Evolutionary conservation across 1,140 invertebrate genomes (phyloP), one percentile per base, ranked within the genome.

Genomic region (Trachymyrmex cornetzi): DNA sequence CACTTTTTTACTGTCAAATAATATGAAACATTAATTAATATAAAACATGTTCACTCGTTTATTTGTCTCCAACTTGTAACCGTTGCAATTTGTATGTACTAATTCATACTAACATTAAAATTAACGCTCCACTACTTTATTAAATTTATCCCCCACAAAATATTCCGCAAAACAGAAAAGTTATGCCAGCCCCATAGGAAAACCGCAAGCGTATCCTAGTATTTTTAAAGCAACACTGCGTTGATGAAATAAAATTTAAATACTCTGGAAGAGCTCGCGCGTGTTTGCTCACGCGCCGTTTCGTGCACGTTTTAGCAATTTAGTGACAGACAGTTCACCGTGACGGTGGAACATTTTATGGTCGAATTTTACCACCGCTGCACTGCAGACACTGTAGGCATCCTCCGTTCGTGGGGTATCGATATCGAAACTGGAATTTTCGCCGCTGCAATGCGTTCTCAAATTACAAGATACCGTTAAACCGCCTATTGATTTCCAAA

Each of bases 231-330:
- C 55, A 81, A 81, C 34, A 53, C 2, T 22, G 34, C 34, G 79
- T 80, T 81, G 34, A 55, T 59, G 50, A 53, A 81, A 81, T 81
- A 81, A 81, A 81, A 71, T 81, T 81, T 81, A 81, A 81, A 81
- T 71, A 57, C 11, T 9, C 50, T 19, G 79, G 66, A 81, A 81
- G 16, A 44, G 77, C 44, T 19, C 64, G 64, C 27, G 22, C 19
- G 34, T 81, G 66, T 81, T 81, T 71, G 79, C 79, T 57, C 48
- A 30, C 57, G 79, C 53, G 77, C 77, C 30, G 66, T 57, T 57
- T 67, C 50, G 50, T 71, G 50, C 66, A 71, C 48, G 66, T 81
- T 81, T 19, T 44, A 59, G 66, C 79, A 81, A 81, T 81, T 81
- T 81, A 71, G 22, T 7, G 66, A 81, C 30, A 44, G 48, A 53